Conservation (phyloP, 2,113 vertebrate species). For the Phylloscopus trochiloides region DNA sequence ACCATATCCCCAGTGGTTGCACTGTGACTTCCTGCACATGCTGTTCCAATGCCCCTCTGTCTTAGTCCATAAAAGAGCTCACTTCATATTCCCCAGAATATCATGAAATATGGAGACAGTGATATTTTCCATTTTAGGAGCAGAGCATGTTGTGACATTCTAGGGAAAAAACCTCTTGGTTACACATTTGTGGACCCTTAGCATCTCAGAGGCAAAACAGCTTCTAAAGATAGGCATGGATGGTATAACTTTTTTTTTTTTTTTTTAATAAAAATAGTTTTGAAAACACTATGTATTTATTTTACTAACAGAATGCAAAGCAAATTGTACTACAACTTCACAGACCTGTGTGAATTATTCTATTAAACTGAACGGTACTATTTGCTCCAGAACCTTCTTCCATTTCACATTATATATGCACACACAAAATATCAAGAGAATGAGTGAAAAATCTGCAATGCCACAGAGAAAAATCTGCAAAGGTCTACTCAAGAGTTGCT, state of each 20-base stretch:
- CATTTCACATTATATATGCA: background rate
- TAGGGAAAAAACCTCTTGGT: background rate
- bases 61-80: background rate
- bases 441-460: background rate
- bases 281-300: background rate
- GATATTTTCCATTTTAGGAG: background rate
- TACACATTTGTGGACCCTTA: background rate
- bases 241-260: background rate
- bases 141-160: background rate
- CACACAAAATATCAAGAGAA: background rate
- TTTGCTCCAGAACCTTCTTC: background rate
- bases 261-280: background rate
- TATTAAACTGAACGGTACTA: background rate
- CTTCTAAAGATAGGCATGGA: background rate
- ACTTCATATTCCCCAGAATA: background rate
- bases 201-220: background rate
- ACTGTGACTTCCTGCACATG: slow-evolving; percentile 36
- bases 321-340: background rate
- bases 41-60: slow-evolving; percentile 14
- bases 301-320: background rate
- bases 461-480: background rate
- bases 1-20: background rate
- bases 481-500: background rate
- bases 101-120: background rate
- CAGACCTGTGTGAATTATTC: background rate